phyloP scores from a whole-genome alignment of 2,888 invertebrate genomes.

The Lasius platythorax region DNA sequence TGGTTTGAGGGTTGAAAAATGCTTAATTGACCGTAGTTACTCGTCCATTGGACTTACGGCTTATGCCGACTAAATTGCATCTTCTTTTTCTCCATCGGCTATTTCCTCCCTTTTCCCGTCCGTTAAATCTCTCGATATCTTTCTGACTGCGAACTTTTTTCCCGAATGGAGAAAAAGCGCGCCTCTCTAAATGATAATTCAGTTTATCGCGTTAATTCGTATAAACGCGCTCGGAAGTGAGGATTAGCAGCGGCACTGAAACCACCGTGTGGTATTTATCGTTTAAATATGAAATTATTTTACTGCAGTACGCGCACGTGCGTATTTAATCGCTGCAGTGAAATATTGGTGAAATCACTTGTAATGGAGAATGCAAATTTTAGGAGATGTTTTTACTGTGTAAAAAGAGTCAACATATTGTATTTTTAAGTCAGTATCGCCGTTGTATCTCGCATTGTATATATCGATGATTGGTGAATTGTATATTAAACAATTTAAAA shows the following conservation, averaged over 20 bases:
- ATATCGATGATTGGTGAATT: neutral
- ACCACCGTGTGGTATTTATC: conserved; percentile 19
- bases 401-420: neutral
- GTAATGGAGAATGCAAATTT: conserved; percentile 26
- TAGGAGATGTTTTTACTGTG: neutral
- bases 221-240: conserved; percentile 6
- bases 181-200: conserved; percentile 29
- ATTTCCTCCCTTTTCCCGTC: neutral
- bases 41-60: neutral
- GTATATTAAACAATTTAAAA: neutral
- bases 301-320: neutral
- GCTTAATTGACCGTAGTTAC: conserved; percentile 61
- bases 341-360: conserved; percentile 30
- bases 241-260: neutral
- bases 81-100: neutral
- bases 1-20: conserved; percentile 60
- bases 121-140: conserved; percentile 37
- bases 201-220: conserved; percentile 41
- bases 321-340: conserved; percentile 25
- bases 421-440: too few relatives aligned
- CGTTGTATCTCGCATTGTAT: neutral
- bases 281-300: conserved; percentile 41
- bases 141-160: neutral
- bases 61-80: conserved; percentile 10
- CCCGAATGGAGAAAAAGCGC: neutral